Conservation (phyloP, 2,797 vertebrate genomes). For the Cynopterus sphinx region DNA sequence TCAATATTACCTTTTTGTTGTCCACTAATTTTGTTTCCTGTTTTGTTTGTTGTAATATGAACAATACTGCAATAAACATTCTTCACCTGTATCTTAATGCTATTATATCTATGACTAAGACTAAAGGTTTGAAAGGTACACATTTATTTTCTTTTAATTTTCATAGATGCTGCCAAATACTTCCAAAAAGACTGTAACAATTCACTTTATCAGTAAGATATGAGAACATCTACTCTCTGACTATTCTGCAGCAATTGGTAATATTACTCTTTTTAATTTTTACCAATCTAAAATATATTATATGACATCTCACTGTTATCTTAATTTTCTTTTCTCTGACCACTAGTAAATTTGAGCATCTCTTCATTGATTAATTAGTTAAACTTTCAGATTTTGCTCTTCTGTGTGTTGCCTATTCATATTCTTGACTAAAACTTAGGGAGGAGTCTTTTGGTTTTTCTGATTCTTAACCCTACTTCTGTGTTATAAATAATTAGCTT, state of each 20-base stretch:
- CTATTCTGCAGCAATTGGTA: background rate
- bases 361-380: background rate
- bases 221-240: background rate
- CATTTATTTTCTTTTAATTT: background rate
- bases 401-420: background rate
- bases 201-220: background rate
- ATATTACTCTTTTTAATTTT: background rate
- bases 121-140: background rate
- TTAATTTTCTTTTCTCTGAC: background rate
- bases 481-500: background rate
- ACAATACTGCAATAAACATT: background rate
- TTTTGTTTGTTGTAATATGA: background rate
- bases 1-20: background rate
- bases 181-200: slow-evolving; percentile 16
- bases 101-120: background rate
- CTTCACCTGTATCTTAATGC: background rate
- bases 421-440: background rate
- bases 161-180: background rate
- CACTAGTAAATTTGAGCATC: background rate
- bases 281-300: background rate
- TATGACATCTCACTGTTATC: background rate
- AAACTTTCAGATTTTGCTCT: background rate
- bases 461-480: background rate
- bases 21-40: background rate
- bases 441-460: background rate